Conservation (phyloP, 2,113 vertebrate genomes). For the Alethe diademata region DNA sequence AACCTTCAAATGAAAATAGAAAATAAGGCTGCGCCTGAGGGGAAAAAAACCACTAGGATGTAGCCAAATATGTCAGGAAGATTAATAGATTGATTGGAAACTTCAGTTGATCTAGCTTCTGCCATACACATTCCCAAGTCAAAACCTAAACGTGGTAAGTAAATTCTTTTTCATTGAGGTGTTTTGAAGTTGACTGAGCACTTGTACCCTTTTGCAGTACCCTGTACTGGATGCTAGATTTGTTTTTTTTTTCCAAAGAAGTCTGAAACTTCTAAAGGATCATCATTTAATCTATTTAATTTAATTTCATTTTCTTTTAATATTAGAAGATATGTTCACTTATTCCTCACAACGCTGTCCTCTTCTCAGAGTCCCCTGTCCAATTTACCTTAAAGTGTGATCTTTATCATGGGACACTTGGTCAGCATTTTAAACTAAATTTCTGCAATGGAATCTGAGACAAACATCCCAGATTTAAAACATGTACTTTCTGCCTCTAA, state of each 20-base stretch:
- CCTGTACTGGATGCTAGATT: neutral
- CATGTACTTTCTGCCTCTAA: neutral
- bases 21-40: neutral
- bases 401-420: neutral
- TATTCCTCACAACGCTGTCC: neutral
- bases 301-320: neutral
- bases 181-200: neutral
- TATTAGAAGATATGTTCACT: neutral
- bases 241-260: neutral
- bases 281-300: neutral
- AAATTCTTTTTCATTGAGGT: neutral
- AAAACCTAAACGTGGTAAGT: neutral
- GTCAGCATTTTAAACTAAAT: neutral
- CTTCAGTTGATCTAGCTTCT: neutral
- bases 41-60: neutral
- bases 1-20: neutral
- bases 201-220: neutral
- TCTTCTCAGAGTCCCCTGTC: neutral
- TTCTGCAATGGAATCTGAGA: neutral
- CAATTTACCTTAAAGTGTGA: neutral
- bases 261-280: neutral
- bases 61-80: neutral
- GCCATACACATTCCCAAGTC: neutral
- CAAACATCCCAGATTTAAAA: neutral
- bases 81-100: neutral